Evolutionary conservation across 2,888 invertebrate genomes (phyloP), one percentile per base, ranked within the genome.

Genomic region (Apoda limacodes): DNA sequence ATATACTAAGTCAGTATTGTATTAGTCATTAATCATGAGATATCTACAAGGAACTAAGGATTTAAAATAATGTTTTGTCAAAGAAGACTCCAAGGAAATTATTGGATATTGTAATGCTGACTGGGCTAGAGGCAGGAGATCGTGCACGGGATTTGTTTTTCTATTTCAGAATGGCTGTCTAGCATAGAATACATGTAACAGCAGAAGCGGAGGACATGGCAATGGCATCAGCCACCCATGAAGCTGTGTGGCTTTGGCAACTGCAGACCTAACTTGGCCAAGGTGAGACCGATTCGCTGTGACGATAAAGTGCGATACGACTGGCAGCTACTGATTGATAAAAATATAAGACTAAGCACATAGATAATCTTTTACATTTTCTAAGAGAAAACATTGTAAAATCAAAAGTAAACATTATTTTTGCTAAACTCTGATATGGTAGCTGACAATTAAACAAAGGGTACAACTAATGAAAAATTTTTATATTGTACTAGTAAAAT

Each of bases 301-400:
- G 45, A 49, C 20, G 46, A 46, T 17, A 45, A 40, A 50, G 46
- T 42, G 43, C 45, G 30, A 40, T 45, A 28, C 39, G 32, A 35
- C 34, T 46, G 9, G 28, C 48, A 13, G 22, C 26, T 7, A 46
- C 19, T 15, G 46, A 47, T 15, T 39, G 41, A 37, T 46, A 50
- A 34, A 33, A 37, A 28, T 38, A 43, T 5, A 42, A 35, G 15
- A 39, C 46, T 28, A n/a, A n/a, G n/a, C n/a, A n/a, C n/a, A n/a
- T n/a, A n/a, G n/a, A n/a, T n/a, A n/a, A n/a, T n/a, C n/a, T n/a
- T n/a, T n/a, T n/a, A n/a, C n/a, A n/a, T n/a, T n/a, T n/a, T n/a
- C n/a, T n/a, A n/a, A 17, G 20, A 28, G 24, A 30, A n/a, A 23
- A 32, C 12, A 23, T 32, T 28, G 27, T 23, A 13, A 27, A 32